Conservation (phyloP, 2,888 invertebrate species). For the Dryobota labecula region DNA sequence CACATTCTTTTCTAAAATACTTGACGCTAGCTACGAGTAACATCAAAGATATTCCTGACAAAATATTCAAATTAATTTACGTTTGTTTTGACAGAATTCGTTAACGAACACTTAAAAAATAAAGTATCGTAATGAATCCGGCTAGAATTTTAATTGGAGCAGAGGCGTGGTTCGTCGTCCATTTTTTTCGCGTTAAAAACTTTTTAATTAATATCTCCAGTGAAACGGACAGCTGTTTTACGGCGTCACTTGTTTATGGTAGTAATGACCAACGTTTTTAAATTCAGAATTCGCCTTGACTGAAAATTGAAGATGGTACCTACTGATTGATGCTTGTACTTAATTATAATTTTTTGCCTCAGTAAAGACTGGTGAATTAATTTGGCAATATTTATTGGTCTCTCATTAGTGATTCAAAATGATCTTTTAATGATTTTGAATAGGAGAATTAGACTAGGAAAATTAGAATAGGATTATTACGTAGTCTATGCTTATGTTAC, state of each 20-base stretch:
- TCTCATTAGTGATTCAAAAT: neutral
- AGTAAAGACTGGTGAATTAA: slow-evolving; percentile 15
- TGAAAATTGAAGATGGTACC: slow-evolving; percentile 35
- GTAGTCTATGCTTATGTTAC: neutral
- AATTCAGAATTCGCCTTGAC: slow-evolving; percentile 50
- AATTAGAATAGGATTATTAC: neutral
- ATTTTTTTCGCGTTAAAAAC: slow-evolving; percentile 79
- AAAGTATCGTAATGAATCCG: slow-evolving; percentile 83
- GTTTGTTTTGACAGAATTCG: slow-evolving; percentile 69
- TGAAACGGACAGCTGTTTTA: slow-evolving; percentile 78
- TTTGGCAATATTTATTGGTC: slow-evolving; percentile 19
- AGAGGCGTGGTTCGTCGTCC: slow-evolving; percentile 69
- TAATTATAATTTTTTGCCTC: slow-evolving; percentile 29
- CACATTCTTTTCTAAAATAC: slow-evolving; percentile 42
- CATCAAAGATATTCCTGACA: slow-evolving; percentile 59
- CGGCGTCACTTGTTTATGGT: slow-evolving; percentile 76
- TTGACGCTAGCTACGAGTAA: slow-evolving; percentile 27
- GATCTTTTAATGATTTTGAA: slow-evolving; percentile 7
- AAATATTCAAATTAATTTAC: slow-evolving; percentile 69
- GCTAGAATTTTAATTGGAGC: slow-evolving; percentile 87
- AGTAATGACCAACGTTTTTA: slow-evolving; percentile 75
- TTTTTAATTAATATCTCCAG: slow-evolving; percentile 87
- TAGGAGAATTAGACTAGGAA: no score
- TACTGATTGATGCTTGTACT: slow-evolving; percentile 30
- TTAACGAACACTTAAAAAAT: slow-evolving; percentile 83